A percentile compares a stretch with the other conserved stretches of the same genome.
phyloP scores from a whole-genome alignment of 2,797 vertebrate species.

The Rhinatrema bivittatum region DNA sequence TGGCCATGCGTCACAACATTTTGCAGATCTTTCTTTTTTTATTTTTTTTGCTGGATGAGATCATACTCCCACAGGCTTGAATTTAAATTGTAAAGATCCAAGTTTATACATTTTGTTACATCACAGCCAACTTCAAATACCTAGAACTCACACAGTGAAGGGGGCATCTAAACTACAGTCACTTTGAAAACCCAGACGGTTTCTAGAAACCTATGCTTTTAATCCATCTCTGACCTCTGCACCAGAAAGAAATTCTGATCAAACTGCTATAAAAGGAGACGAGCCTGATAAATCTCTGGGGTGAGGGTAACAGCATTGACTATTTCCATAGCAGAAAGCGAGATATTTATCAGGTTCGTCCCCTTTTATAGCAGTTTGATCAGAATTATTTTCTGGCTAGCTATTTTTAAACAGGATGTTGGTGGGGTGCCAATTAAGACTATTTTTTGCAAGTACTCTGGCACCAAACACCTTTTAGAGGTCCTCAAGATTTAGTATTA shows the following conservation, averaged over 20 bases:
- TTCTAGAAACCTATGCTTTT: neutral
- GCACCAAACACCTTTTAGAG: no score
- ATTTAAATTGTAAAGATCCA: slow-evolving; percentile 21
- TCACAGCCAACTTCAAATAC: slow-evolving; percentile 20
- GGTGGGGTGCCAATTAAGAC: no score
- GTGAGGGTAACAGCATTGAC: neutral
- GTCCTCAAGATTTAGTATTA: no score
- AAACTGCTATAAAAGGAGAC: no score
- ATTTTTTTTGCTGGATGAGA: slow-evolving; percentile 36
- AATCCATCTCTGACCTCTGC: neutral
- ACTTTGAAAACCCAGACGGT: neutral
- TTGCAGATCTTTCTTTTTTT: slow-evolving; percentile 45
- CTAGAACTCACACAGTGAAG: neutral
- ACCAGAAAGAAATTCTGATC: no score
- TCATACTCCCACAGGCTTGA: slow-evolving; percentile 24
- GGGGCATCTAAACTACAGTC: neutral
- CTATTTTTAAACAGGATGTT: no score
- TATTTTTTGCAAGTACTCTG: no score
- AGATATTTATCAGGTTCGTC: no score
- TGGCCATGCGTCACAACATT: slow-evolving; percentile 40
- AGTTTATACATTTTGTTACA: slow-evolving; percentile 22
- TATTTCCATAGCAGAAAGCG: no score
- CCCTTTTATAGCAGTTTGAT: no score
- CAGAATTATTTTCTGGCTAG: no score
- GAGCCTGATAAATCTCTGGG: neutral